These are phyloP conservation scores for Harmothoe impar DNA, from an alignment of 2,888 invertebrate genomes.

Conservation along the genomic window DNA sequence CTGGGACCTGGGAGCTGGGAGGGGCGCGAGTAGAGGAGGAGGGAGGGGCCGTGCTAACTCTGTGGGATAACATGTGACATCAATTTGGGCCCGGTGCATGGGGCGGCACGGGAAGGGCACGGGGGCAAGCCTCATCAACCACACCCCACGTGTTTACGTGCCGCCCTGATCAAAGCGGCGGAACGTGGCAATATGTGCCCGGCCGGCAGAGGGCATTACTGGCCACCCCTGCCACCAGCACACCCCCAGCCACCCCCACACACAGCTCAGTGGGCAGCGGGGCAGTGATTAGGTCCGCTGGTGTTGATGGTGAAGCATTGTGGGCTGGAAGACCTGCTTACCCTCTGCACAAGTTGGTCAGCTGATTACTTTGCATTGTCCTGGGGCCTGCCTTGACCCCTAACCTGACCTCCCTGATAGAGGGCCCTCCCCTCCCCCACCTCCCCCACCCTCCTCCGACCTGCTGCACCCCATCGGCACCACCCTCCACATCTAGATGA, in stretches of 20 bases:
- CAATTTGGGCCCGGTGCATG: neutral
- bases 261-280: neutral
- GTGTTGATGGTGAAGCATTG: constrained; percentile 3
- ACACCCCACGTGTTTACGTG: constrained; percentile 22
- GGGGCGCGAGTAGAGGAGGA: neutral
- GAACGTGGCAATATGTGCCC: constrained; percentile 23
- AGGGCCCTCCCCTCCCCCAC: neutral
- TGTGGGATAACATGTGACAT: neutral
- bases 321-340: neutral
- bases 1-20: neutral
- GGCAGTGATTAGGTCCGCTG: neutral
- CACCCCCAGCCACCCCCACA: too few species aligned
- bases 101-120: neutral
- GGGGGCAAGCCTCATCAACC: neutral
- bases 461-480: neutral
- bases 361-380: constrained; percentile 21
- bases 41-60: neutral
- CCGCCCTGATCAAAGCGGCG: neutral
- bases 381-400: neutral
- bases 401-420: neutral
- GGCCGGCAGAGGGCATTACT: neutral
- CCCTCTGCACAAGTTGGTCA: neutral
- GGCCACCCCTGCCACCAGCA: too few species aligned
- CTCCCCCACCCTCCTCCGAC: neutral
- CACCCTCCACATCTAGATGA: too few species aligned